Conservation (phyloP, 2,888 invertebrate genomes). For the Ctena decussata region DNA sequence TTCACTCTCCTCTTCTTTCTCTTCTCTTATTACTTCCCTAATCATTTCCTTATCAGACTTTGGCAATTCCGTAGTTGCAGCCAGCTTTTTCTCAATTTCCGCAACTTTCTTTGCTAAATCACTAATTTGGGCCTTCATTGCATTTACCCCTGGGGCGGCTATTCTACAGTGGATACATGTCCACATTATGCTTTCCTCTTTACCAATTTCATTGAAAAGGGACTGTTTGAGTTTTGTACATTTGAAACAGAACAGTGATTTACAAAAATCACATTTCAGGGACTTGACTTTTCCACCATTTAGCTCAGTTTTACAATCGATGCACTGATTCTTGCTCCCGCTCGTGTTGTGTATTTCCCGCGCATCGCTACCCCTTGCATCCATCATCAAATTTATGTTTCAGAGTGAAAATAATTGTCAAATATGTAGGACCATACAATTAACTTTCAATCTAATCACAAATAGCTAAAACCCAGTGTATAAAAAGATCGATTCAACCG, state of each 20-base stretch:
- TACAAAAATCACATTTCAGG: constrained; percentile 15
- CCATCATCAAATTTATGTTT: neutral
- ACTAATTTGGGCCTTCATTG: neutral
- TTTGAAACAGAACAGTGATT: constrained; percentile 5
- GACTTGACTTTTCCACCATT: neutral
- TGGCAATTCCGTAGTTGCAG: neutral
- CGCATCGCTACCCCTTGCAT: neutral
- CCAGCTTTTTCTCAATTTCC: neutral
- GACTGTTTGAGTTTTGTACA: constrained; percentile 1
- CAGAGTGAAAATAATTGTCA: neutral
- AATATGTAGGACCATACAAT: neutral
- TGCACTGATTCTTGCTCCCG: neutral
- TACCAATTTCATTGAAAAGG: constrained; percentile 2
- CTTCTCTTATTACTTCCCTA: neutral
- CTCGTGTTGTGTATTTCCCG: neutral
- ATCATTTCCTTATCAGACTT: neutral
- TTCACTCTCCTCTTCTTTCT: neutral
- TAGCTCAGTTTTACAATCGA: neutral
- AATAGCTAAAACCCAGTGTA: neutral
- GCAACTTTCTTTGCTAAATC: neutral
- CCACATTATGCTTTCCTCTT: constrained; percentile 6
- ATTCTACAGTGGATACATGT: constrained; percentile 13
- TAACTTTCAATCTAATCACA: neutral
- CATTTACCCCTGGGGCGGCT: neutral
- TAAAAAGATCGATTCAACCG: neutral